phyloP scores from a whole-genome alignment of 2,888 invertebrate genomes.

The Sycophila texana region DNA sequence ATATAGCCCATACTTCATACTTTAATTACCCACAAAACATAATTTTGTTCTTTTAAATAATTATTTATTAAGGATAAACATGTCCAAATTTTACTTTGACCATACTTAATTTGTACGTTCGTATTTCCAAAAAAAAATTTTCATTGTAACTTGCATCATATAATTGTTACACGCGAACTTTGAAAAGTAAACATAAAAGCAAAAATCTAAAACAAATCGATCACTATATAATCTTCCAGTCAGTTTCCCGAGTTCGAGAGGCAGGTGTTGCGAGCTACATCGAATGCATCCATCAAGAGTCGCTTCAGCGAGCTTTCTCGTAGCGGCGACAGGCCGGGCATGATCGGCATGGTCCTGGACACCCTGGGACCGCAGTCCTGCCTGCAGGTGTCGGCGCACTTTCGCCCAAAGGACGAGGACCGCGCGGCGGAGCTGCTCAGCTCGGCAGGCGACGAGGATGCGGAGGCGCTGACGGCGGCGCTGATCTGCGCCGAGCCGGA shows the following conservation, averaged over 20 bases:
- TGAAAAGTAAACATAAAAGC: too few species aligned
- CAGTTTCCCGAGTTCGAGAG: constrained; percentile 30
- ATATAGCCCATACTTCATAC: too few species aligned
- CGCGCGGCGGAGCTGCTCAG: constrained; percentile 1
- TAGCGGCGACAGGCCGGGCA: constrained; percentile 27
- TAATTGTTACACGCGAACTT: too few species aligned
- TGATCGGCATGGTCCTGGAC: not conserved
- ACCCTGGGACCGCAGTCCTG: not conserved
- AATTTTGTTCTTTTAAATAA: too few species aligned
- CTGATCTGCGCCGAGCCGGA: not conserved
- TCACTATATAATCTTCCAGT: not conserved
- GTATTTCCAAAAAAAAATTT: too few species aligned
- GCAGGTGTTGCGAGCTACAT: not conserved
- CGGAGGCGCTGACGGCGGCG: constrained; percentile 14
- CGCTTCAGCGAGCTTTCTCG: constrained; percentile 29
- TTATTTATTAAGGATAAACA: too few species aligned
- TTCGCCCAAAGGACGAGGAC: constrained; percentile 24
- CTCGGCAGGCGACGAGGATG: not conserved
- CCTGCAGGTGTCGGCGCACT: not conserved
- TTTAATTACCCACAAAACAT: too few species aligned
- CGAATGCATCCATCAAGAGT: not conserved
- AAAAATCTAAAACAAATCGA: not conserved
- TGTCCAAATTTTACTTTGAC: too few species aligned
- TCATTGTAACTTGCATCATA: too few species aligned
- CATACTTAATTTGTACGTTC: too few species aligned